phyloP scores from a whole-genome alignment of 1,140 invertebrate genomes.

The Drosophila saltans region DNA sequence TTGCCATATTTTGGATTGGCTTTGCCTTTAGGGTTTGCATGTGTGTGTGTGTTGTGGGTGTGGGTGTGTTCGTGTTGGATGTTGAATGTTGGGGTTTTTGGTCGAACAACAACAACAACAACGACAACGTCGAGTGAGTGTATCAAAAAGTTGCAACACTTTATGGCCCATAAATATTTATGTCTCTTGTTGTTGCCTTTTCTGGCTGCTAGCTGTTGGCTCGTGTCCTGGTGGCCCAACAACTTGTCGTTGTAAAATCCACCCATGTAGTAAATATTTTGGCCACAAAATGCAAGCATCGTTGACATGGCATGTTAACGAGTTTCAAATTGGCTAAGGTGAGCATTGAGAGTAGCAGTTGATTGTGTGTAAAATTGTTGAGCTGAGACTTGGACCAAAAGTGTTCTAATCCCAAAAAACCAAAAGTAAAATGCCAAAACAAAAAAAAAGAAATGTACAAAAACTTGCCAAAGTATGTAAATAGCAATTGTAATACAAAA shows the following conservation, averaged over 20 bases:
- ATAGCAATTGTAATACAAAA: no score
- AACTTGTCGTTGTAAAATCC: constrained; percentile 7
- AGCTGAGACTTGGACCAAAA: background rate
- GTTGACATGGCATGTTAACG: constrained; percentile 75
- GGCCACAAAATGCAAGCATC: constrained; percentile 69
- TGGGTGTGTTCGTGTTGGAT: background rate
- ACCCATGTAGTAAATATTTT: constrained; percentile 69
- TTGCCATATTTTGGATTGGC: background rate
- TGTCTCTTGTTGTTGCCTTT: constrained; percentile 52
- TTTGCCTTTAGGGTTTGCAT: no score
- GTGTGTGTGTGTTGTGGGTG: background rate
- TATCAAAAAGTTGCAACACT: constrained; percentile 77
- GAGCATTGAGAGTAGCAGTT: constrained; percentile 5
- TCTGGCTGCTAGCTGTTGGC: constrained; percentile 36
- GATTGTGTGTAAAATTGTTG: constrained; percentile 10
- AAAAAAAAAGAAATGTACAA: no score
- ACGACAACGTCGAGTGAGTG: constrained; percentile 39
- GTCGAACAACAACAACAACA: background rate
- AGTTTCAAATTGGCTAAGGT: constrained; percentile 52
- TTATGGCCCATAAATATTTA: constrained; percentile 80
- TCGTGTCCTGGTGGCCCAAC: background rate
- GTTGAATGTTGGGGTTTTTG: no score
- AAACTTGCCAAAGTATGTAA: no score
- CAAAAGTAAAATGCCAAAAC: no score
- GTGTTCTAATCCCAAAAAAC: background rate